Base-by-base conservation (phyloP, 2,113 vertebrate species). In the Cryptotis parvus region DNA sequence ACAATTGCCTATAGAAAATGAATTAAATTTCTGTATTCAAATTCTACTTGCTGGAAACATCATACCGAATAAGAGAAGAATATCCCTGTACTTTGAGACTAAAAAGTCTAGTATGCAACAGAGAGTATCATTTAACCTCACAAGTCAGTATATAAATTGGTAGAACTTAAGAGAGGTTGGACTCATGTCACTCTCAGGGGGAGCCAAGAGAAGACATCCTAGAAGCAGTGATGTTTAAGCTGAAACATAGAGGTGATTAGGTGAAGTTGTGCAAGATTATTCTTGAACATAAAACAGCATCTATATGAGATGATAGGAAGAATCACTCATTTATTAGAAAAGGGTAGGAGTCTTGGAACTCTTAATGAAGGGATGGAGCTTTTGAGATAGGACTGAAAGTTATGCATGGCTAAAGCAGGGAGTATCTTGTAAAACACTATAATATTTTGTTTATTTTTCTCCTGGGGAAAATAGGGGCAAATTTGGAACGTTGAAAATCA, bases 311-410 rank as follows among this genome's bases (percentile, higher is more conserved):
- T 27, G 14, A 22, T 24, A 68, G 72, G 16, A 37, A 45, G 2
- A 12, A 2, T 29, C 8, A 41, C n/a, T 20, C 9, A 4, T 35
- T 68, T 12, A 35, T 2, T 6, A 6, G 15, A 20, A 61, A 3
- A 24, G 37, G 11, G 5, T 11, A 18, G 66, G 33, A 7, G 45
- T 29, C 2, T 4, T 15, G 14, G 9, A 39, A 41, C 9, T 33
- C 11, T 1, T 1, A 18, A 11, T 11, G 33, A 20, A 63, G 11
- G 9, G 29, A 3, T n/a, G 3, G 14, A 39, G 9, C 11, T 55
- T 2, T 68, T 15, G 43, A 33, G 72, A 16, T 3, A 35, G 39
- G 26, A 2, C 11, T 74, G 37, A 37, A 61, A 86, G 22, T 14
- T 16, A 15, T 31, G 26, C 6, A 18, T 41, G n/a, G 1, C 65